These are phyloP conservation scores for Enteromius argenteus DNA, from an alignment of 2,797 vertebrate genomes.

Conservation along the genomic window DNA sequence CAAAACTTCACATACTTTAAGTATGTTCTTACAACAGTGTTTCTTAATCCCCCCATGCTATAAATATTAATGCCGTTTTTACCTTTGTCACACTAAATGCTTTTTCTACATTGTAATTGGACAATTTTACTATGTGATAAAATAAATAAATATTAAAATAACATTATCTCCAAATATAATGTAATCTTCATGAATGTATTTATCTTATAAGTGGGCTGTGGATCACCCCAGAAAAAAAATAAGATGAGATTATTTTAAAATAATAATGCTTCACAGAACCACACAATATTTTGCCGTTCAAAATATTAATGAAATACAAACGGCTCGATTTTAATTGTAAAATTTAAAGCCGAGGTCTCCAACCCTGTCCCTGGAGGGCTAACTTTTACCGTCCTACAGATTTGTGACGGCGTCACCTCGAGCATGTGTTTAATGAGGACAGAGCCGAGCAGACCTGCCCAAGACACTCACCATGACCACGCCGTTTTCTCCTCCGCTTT, in stretches of 20 bases:
- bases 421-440: neutral
- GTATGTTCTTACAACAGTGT: neutral
- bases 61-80: neutral
- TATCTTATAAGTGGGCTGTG: neutral
- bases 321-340: neutral
- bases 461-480: constrained; percentile 48
- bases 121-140: neutral
- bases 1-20: neutral
- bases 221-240: neutral
- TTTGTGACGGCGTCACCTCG: neutral
- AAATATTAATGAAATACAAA: neutral
- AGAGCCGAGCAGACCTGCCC: neutral
- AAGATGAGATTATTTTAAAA: neutral
- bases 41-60: no score
- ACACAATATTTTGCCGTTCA: neutral
- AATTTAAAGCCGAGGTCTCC: neutral
- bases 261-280: neutral
- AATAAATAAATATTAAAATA: neutral
- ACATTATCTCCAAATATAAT: neutral
- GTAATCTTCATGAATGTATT: neutral
- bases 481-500: constrained; percentile 87
- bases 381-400: no score
- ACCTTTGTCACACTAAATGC: neutral
- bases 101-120: neutral
- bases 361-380: neutral